phyloP scores from a whole-genome alignment of 1,140 invertebrate genomes.

The Holotrichia oblita region DNA sequence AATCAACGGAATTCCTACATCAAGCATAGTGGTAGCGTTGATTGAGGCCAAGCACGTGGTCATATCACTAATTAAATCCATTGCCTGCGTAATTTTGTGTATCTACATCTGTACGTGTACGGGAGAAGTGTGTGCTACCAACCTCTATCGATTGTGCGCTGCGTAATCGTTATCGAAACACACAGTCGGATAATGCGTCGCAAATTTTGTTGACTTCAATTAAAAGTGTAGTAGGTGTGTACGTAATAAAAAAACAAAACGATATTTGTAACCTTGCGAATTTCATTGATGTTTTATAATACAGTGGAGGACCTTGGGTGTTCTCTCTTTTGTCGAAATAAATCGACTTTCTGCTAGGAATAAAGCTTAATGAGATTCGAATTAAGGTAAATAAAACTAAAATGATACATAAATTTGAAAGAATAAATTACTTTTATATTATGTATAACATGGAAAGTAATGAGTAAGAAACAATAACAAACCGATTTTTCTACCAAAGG shows the following conservation, averaged over 20 bases:
- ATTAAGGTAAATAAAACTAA: background rate
- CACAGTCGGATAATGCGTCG: background rate
- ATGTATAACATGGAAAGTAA: no score
- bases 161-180: background rate
- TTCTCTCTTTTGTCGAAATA: background rate
- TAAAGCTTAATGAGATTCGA: background rate
- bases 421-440: no score
- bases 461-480: no score
- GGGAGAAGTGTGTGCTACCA: background rate
- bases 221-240: background rate
- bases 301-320: background rate
- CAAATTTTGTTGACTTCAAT: background rate
- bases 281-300: background rate
- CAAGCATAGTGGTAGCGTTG: background rate
- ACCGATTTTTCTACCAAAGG: no score
- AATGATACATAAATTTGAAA: no score
- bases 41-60: conserved; percentile 29
- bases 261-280: background rate
- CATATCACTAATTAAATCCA: conserved; percentile 9
- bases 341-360: background rate
- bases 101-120: conserved; percentile 1
- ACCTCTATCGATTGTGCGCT: no score
- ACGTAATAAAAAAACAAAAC: background rate
- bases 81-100: conserved; percentile 15
- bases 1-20: conserved; percentile 20